Conservation (phyloP, 2,888 invertebrate genomes). For the Leucophenga maculata region DNA sequence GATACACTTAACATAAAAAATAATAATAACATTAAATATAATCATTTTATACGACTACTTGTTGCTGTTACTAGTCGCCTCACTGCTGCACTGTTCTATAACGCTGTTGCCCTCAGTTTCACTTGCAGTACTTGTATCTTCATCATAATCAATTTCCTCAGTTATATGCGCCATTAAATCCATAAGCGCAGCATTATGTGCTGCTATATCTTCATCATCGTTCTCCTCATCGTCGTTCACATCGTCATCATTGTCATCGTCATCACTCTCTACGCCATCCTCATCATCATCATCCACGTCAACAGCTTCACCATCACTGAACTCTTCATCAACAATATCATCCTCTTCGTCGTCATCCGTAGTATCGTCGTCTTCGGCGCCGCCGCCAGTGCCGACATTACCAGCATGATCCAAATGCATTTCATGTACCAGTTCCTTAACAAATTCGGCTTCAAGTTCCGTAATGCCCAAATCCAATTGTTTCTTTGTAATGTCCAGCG, state of each 20-base stretch:
- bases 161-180: too few relatives aligned
- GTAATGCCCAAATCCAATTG: slow-evolving; percentile 62
- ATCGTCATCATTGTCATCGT: slow-evolving; percentile 17
- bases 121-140: slow-evolving; percentile 53
- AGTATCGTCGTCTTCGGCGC: slow-evolving; percentile 19
- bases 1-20: too few relatives aligned
- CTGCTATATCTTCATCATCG: slow-evolving; percentile 23
- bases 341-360: slow-evolving; percentile 38
- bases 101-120: slow-evolving; percentile 66
- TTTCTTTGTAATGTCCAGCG: slow-evolving; percentile 61
- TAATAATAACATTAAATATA: too few relatives aligned
- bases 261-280: slow-evolving; percentile 25
- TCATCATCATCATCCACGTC: slow-evolving; percentile 51
- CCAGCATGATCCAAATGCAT: slow-evolving; percentile 59
- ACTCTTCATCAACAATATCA: slow-evolving; percentile 4
- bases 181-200: slow-evolving; percentile 16
- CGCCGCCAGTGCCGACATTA: slow-evolving; percentile 44
- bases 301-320: slow-evolving; percentile 19
- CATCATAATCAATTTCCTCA: slow-evolving; percentile 41
- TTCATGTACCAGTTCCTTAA: slow-evolving; percentile 67
- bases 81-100: slow-evolving; percentile 59
- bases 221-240: too few relatives aligned
- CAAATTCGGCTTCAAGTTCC: slow-evolving; percentile 66
- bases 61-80: slow-evolving; percentile 42
- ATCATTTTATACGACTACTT: slow-evolving; percentile 12